These are phyloP conservation scores for Atta texana DNA, from an alignment of 1,140 invertebrate species.

Conservation along the genomic window DNA sequence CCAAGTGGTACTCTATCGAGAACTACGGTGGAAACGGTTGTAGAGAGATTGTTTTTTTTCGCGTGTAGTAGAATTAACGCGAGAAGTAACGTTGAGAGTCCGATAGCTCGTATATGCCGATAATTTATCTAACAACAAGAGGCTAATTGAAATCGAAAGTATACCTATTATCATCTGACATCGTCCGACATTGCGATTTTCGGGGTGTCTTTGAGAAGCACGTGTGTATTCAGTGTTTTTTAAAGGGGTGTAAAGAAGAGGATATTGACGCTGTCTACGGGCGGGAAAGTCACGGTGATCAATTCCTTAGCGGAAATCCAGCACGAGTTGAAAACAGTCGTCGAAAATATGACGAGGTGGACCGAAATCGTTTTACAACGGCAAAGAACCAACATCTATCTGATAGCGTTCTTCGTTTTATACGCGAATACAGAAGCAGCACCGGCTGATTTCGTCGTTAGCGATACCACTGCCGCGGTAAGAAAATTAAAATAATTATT, in stretches of 20 bases:
- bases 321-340: background rate
- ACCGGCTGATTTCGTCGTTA: conserved; percentile 23
- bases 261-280: background rate
- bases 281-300: background rate
- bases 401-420: conserved; percentile 38
- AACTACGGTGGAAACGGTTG: background rate
- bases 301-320: background rate
- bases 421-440: conserved; percentile 57
- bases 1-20: background rate
- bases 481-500: conserved; percentile 41
- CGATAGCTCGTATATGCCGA: conserved; percentile 3
- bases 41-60: background rate
- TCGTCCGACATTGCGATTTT: background rate
- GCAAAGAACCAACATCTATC: background rate
- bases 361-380: background rate
- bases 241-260: background rate
- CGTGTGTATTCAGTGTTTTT: conserved; percentile 43
- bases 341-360: conserved; percentile 41
- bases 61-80: conserved; percentile 12
- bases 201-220: background rate
- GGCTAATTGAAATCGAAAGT: conserved; percentile 2
- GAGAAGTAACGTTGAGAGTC: background rate
- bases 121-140: background rate
- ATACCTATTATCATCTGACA: background rate
- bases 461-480: conserved; percentile 70